Evolutionary conservation across 2,888 invertebrate genomes (phyloP), one percentile per base, ranked within the genome.

Genomic region (Thelaira solivaga): DNA sequence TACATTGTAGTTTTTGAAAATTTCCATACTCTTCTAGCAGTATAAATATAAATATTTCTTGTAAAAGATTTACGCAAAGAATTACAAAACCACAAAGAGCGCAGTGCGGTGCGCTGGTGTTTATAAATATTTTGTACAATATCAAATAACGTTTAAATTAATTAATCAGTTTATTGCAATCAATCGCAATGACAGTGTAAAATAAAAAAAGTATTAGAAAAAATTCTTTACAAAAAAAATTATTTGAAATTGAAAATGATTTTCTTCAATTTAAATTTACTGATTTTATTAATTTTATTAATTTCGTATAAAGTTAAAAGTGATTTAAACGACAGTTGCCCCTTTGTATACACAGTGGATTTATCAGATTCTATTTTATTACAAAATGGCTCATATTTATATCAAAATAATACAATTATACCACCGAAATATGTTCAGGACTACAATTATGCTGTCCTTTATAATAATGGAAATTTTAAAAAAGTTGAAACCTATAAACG

Each of bases 301-400:
- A 16, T 31, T 18, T 16, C 20, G 0, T 31, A 22, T 11, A 16
- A 22, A 31, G 13, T 13, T 4, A 22, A 22, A 43, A 24, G 59
- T 43, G 24, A 34, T 41, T 59, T 51, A 10, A 31, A 13, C 3
- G 20, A 34, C n/a, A 53, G 8, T 7, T 76, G 76, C 16, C 34
- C 69, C 0, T 76, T 57, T 29, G 20, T 34, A 6, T 34, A 57
- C 2, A 64, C 69, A 0, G 69, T 76, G 6, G 65, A 71, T 26
- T 29, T 74, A 20, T 16, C 36, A 16, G 31, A 29, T 3, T 53
- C 59, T 7, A n/a, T 13, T 8, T 2, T 18, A 3, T 1, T 61
- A 10, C 10, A 20, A 7, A 71, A 76, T 16, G 65, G 53, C 39
- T 65, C 76, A 2, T 76, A 76, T 67, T 53, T 67, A 11, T 72